phyloP scores from a whole-genome alignment of 2,888 invertebrate genomes.

The Eumacrocentrus americanus region DNA sequence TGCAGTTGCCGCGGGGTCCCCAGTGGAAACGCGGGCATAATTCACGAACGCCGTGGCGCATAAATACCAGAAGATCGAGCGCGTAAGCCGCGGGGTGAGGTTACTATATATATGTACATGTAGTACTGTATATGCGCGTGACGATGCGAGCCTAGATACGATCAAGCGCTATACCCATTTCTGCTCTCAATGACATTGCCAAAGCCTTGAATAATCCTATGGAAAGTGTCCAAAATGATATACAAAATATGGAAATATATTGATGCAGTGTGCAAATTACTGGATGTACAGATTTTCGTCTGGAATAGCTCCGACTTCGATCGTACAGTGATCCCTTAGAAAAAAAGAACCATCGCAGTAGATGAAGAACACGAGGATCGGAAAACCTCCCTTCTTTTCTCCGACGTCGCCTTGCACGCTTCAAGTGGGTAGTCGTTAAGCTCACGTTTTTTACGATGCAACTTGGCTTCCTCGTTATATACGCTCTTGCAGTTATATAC shows the following conservation, averaged over 20 bases:
- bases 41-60: background rate
- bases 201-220: background rate
- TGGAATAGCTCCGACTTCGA: no score
- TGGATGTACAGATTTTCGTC: no score
- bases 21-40: slow-evolving; percentile 1
- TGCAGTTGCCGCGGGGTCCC: slow-evolving; percentile 14
- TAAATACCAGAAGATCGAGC: background rate
- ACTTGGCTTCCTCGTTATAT: slow-evolving; percentile 12
- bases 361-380: background rate
- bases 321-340: no score
- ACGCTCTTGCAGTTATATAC: background rate
- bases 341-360: background rate
- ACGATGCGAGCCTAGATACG: no score
- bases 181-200: background rate
- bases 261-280: no score
- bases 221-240: background rate
- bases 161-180: background rate
- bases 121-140: no score
- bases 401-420: background rate
- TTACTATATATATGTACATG: no score
- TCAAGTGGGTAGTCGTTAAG: slow-evolving; percentile 13
- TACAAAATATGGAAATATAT: background rate
- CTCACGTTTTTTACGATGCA: slow-evolving; percentile 8
- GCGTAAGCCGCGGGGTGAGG: background rate
- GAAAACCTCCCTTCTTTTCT: no score